Evolutionary conservation across 2,888 invertebrate species (phyloP), one percentile per base, ranked within the genome.

Genomic region (Schizaphis graminum): DNA sequence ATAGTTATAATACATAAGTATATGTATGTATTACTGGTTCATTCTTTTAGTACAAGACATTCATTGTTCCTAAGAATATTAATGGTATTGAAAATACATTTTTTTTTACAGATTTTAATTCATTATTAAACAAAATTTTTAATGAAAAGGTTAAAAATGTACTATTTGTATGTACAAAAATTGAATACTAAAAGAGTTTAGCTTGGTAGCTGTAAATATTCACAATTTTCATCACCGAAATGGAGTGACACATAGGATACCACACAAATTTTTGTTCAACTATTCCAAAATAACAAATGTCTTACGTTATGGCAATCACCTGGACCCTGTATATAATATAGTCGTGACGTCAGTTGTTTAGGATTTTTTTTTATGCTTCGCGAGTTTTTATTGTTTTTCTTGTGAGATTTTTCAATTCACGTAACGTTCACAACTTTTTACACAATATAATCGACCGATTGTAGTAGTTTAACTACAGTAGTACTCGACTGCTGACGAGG

Each of bases 281-380:
- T 77, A 35, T 77, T 77, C 7, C 2, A 77, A 77, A 77, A 67
- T 67, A 35, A 67, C 21, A 35, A 35, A 16, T 67, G 21, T 7
- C 16, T 21, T 16, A 35, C n/a, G n/a, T 67, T n/a, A 77, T 21
- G 35, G 35, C 7, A 35, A 77, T 35, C 77, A 21, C 21, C 35
- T 35, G 35, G 35, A 21, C 35, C 21, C 77, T 21, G 35, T 35
- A 77, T 77, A 77, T 35, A 8, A 35, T 21, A 77, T 77, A 35
- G 86, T 67, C 21, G 35, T 61, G 41, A 61, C 5, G 87, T 91
- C 35, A 47, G 91, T 92, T 87, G 47, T 87, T 92, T 28, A 87
- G 49, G 87, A 53, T 67, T 91, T 91, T 86, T 84, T 8, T 91
- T 85, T 28, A 10, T 49, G 86, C 44, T 49, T 21, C 16, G 41